phyloP scores from a whole-genome alignment of 2,113 vertebrate species.

The Paradoxurus hermaphroditus region DNA sequence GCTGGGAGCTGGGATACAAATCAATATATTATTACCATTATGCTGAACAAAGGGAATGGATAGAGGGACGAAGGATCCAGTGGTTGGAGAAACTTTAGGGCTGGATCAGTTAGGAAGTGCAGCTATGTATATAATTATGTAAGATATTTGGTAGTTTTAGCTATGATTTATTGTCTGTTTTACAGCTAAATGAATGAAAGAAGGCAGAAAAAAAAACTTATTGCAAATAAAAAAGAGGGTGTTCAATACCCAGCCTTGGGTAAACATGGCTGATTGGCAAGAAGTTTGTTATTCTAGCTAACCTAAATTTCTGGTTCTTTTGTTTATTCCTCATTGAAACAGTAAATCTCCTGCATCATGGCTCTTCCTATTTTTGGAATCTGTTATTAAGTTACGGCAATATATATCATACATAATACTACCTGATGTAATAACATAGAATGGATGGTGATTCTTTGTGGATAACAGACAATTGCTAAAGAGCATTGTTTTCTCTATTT shows the following conservation, averaged over 20 bases:
- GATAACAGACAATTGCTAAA: not conserved
- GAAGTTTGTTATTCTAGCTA: not conserved
- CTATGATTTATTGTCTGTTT: not conserved
- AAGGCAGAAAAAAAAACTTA: not conserved
- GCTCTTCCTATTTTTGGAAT: not conserved
- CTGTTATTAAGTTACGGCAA: slow-evolving; percentile 2
- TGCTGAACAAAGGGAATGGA: not conserved
- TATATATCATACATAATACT: not conserved
- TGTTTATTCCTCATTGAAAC: not conserved
- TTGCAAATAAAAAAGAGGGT: not conserved
- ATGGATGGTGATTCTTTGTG: not conserved
- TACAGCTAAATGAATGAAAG: not conserved
- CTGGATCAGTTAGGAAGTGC: not conserved
- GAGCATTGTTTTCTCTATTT: not conserved
- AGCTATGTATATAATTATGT: not conserved
- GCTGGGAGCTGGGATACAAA: not conserved
- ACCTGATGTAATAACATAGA: not conserved
- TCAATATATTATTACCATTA: not conserved
- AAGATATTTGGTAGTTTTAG: not conserved
- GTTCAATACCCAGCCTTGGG: not conserved
- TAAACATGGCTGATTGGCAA: not conserved
- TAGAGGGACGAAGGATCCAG: not conserved
- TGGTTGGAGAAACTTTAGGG: not conserved
- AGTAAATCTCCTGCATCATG: not conserved
- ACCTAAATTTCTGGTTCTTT: not conserved